Conservation (phyloP, 1,140 invertebrate species). For the Ylistrum balloti region DNA sequence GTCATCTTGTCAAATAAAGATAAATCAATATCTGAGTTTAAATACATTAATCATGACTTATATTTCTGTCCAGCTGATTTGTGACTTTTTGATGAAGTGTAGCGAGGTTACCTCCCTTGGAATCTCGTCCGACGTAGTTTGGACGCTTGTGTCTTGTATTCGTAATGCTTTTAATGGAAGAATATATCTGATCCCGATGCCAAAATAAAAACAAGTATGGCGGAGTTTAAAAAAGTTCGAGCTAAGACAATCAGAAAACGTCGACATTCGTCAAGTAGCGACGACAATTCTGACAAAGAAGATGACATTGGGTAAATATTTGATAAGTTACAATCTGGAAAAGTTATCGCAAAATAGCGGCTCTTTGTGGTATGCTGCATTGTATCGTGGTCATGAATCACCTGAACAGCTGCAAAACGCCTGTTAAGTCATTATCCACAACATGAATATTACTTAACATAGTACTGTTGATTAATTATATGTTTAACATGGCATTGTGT, state of each 20-base stretch:
- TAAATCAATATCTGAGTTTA: too few relatives aligned
- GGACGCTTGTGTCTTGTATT: background rate
- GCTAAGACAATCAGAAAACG: constrained; percentile 59
- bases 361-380: too few relatives aligned
- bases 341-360: too few relatives aligned
- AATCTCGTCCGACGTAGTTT: background rate
- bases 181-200: background rate
- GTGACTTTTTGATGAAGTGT: background rate
- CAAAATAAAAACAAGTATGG: constrained; percentile 55
- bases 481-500: too few relatives aligned
- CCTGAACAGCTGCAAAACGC: too few relatives aligned
- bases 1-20: too few relatives aligned
- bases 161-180: background rate
- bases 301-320: constrained; percentile 53
- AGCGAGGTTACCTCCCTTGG: background rate
- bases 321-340: background rate
- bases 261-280: constrained; percentile 63
- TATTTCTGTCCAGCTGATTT: too few relatives aligned
- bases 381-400: too few relatives aligned
- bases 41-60: too few relatives aligned
- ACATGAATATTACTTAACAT: too few relatives aligned
- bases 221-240: constrained; percentile 62
- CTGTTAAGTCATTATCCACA: too few relatives aligned
- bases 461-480: too few relatives aligned
- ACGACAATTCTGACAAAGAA: constrained; percentile 56